Evolutionary conservation across 2,888 invertebrate species (phyloP).

Genomic region (Schizotus pectinicornis): DNA sequence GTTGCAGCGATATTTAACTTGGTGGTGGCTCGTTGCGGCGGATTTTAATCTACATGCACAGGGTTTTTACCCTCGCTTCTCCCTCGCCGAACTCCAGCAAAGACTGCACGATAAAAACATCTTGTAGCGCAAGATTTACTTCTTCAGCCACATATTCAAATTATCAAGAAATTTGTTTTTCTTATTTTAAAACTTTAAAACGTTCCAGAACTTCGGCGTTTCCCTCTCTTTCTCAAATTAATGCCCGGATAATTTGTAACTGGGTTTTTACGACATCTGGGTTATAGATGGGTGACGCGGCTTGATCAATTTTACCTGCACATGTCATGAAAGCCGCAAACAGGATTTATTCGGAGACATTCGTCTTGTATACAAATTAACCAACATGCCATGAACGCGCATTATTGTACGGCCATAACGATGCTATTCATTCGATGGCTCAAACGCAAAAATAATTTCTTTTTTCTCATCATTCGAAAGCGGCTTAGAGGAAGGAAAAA

Average conservation of each 20-base stretch:
- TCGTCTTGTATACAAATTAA: conserved; percentile 10
- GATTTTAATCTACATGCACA: conserved; percentile 61
- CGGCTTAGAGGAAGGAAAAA: too few relatives aligned
- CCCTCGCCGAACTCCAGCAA: conserved; percentile 55
- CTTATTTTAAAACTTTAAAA: conserved; percentile 55
- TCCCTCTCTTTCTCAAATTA: conserved; percentile 37
- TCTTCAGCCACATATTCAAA: conserved; percentile 61
- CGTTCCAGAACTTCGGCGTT: conserved; percentile 46
- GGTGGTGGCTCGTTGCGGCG: conserved; percentile 54
- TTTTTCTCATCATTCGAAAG: too few relatives aligned
- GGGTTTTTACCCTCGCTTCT: conserved; percentile 56
- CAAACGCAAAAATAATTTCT: too few relatives aligned
- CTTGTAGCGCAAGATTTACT: conserved; percentile 61
- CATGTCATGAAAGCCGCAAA: neutral
- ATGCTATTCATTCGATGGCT: too few relatives aligned
- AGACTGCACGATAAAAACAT: conserved; percentile 60
- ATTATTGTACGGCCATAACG: too few relatives aligned
- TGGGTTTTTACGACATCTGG: conserved; percentile 2
- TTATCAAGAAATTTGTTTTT: conserved; percentile 63
- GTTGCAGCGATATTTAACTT: conserved; percentile 58
- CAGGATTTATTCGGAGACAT: conserved; percentile 12
- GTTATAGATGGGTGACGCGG: conserved; percentile 16
- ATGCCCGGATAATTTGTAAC: conserved; percentile 32
- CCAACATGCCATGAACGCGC: too few relatives aligned
- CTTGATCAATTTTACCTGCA: conserved; percentile 1